Conservation (phyloP, 2,888 invertebrate species). For the Octodonta nipae region DNA sequence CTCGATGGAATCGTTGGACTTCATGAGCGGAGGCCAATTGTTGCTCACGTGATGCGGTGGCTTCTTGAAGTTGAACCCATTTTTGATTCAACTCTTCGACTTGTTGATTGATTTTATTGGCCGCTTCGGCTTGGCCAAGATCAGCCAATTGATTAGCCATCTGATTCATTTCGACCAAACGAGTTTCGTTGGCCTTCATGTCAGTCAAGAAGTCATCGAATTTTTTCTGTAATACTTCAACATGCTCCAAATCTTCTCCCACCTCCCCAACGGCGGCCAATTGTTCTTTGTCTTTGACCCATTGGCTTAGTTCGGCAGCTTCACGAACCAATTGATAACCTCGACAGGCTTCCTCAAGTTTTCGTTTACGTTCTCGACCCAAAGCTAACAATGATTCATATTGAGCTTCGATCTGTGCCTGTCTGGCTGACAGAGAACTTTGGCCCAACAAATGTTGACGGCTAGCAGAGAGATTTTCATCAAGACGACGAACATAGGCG, state of each 20-base stretch:
- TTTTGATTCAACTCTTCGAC: conserved; percentile 93
- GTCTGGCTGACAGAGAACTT: conserved; percentile 87
- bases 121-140: conserved; percentile 95
- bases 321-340: conserved; percentile 96
- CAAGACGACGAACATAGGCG: conserved; percentile 98
- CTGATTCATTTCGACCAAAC: conserved; percentile 97
- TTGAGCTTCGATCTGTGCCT: conserved; percentile 84
- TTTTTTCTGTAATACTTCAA: conserved; percentile 98
- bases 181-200: conserved; percentile 91
- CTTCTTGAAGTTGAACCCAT: conserved; percentile 88
- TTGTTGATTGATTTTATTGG: conserved; percentile 94
- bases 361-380: conserved; percentile 85
- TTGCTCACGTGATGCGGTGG: conserved; percentile 67
- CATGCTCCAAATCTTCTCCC: conserved; percentile 94
- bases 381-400: conserved; percentile 79
- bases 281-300: conserved; percentile 98
- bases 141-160: conserved; percentile 95
- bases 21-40: conserved; percentile 83
- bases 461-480: conserved; percentile 85
- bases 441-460: conserved; percentile 92
- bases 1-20: conserved; percentile 95
- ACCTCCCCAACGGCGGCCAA: conserved; percentile 94
- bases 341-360: conserved; percentile 93
- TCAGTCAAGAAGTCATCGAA: conserved; percentile 98
- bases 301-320: conserved; percentile 90